Conservation (phyloP, 2,888 invertebrate genomes). For the Drosophila testacea region DNA sequence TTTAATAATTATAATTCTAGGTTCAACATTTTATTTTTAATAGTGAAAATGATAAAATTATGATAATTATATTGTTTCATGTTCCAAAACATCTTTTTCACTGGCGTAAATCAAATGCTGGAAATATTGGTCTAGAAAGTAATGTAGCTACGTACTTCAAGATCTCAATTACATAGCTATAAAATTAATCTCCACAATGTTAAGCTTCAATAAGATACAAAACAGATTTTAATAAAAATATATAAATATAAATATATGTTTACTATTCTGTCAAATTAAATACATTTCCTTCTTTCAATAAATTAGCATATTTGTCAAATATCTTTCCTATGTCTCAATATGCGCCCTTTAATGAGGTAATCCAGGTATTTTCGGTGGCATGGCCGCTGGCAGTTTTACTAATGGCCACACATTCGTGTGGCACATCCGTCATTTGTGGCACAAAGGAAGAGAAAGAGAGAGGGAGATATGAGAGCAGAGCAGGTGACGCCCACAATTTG, state of each 20-base stretch:
- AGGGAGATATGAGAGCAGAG: neutral
- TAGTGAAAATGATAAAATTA: too few relatives aligned
- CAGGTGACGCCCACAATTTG: slow-evolving; percentile 75
- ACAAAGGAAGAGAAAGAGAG: neutral
- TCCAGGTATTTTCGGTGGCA: slow-evolving; percentile 29
- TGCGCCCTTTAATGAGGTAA: slow-evolving; percentile 36
- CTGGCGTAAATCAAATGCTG: too few relatives aligned
- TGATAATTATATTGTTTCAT: too few relatives aligned
- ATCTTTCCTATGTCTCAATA: neutral
- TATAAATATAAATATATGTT: neutral
- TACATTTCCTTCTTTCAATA: neutral
- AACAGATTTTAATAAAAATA: too few relatives aligned
- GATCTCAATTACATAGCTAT: too few relatives aligned
- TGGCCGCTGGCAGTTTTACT: slow-evolving; percentile 41
- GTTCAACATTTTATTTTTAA: too few relatives aligned
- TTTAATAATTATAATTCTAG: too few relatives aligned
- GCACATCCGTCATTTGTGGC: slow-evolving; percentile 53
- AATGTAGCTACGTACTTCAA: too few relatives aligned
- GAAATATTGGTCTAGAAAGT: too few relatives aligned
- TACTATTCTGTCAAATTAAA: neutral
- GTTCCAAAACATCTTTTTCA: too few relatives aligned
- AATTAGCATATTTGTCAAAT: neutral
- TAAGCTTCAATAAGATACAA: too few relatives aligned
- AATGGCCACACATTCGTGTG: slow-evolving; percentile 31
- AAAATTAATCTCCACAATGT: too few relatives aligned